These are phyloP conservation scores for Macrocentrus cingulum DNA, from an alignment of 1,140 invertebrate species.

Conservation along the genomic window DNA sequence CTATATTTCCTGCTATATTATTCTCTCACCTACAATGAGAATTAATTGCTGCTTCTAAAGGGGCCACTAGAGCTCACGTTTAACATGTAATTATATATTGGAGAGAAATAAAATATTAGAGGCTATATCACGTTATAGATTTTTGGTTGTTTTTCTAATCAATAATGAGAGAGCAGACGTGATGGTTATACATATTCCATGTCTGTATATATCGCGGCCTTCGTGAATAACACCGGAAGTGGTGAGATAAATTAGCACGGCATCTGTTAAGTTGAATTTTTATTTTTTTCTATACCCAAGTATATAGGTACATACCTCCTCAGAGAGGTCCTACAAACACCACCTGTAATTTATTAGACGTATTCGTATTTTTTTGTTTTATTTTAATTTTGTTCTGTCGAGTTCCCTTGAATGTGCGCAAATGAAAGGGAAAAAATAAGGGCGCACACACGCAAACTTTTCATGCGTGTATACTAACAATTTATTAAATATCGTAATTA, in stretches of 20 bases:
- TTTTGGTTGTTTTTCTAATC: neutral
- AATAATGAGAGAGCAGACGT: constrained; percentile 4
- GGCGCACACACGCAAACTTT: neutral
- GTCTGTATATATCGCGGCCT: constrained; percentile 15
- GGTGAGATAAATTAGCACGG: constrained; percentile 16
- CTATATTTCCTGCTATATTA: too few species aligned
- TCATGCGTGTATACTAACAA: constrained; percentile 13
- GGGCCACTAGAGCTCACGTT: neutral
- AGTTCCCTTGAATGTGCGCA: neutral
- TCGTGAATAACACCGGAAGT: constrained; percentile 28
- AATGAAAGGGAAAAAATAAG: constrained; percentile 13
- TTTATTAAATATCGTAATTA: constrained; percentile 22
- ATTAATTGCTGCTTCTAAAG: too few species aligned
- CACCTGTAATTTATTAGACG: constrained; percentile 19
- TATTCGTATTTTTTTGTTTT: neutral
- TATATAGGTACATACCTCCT: neutral
- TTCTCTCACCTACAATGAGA: too few species aligned
- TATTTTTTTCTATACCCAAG: constrained; percentile 2
- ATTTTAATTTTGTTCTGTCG: neutral
- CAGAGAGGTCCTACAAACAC: neutral
- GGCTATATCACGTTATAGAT: too few species aligned
- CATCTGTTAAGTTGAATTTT: constrained; percentile 10
- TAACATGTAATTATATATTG: neutral
- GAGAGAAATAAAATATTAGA: neutral
- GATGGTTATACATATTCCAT: constrained; percentile 16